Conservation (phyloP, 2,888 invertebrate species). For the Selenia dentaria region DNA sequence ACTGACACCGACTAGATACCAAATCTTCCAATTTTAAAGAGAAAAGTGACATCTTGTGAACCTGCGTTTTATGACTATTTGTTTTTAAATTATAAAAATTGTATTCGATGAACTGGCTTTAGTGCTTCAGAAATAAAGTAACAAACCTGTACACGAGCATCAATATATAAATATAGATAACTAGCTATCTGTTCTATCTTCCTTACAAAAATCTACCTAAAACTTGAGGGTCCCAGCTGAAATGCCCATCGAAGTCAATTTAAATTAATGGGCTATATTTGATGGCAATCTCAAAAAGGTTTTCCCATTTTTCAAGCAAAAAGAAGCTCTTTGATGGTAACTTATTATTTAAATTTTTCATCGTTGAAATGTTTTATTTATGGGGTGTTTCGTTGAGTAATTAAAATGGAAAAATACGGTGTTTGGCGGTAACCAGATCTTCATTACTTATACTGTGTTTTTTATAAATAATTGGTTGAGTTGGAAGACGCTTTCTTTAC, state of each 20-base stretch:
- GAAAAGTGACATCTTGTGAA: too few species aligned
- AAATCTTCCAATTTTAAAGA: too few species aligned
- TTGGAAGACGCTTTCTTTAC: too few species aligned
- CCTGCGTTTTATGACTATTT: too few species aligned
- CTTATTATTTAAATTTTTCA: conserved; percentile 18
- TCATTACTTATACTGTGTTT: neutral
- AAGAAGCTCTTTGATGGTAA: conserved; percentile 12
- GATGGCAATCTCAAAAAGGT: conserved; percentile 19
- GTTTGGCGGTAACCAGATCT: neutral
- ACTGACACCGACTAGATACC: too few species aligned
- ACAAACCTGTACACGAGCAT: too few species aligned
- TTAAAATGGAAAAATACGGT: conserved; percentile 2
- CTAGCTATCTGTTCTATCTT: too few species aligned
- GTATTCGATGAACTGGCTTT: too few species aligned
- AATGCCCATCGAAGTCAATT: conserved; percentile 19
- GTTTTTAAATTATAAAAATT: too few species aligned
- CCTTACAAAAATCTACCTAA: conserved; percentile 3
- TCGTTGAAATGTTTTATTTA: conserved; percentile 7
- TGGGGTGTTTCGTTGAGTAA: neutral
- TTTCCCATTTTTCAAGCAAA: conserved; percentile 11
- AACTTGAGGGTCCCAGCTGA: conserved; percentile 8
- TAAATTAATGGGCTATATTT: conserved; percentile 23
- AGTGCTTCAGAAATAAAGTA: too few species aligned
- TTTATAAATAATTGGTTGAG: neutral
- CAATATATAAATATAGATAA: too few species aligned